phyloP scores from a whole-genome alignment of 2,113 vertebrate species.

The Pygoscelis adeliae region DNA sequence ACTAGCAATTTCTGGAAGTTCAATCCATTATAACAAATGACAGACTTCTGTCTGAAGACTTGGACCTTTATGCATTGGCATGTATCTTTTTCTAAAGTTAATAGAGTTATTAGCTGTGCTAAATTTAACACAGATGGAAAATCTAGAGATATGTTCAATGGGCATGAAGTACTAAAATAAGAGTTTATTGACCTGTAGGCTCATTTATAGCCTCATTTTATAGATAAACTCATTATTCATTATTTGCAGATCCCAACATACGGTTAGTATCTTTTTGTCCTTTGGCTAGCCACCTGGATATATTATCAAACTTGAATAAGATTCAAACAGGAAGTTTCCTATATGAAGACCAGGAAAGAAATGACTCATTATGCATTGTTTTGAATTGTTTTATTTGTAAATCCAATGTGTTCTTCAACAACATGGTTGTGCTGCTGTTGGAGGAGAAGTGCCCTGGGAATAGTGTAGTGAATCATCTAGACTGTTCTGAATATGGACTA shows the following conservation, averaged over 20 bases:
- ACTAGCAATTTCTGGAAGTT: not conserved
- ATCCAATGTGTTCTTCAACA: not conserved
- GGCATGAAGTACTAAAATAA: not conserved
- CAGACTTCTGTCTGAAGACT: not conserved
- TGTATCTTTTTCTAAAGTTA: not conserved
- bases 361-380: not conserved
- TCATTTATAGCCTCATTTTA: not conserved
- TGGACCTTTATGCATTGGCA: not conserved
- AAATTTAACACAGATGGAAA: not conserved
- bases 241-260: not conserved
- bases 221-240: not conserved
- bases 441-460: not conserved
- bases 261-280: not conserved
- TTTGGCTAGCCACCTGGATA: not conserved
- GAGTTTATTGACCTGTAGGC: not conserved
- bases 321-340: not conserved
- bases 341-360: not conserved
- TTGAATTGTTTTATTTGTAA: not conserved
- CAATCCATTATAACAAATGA: not conserved
- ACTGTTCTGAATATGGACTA: not conserved
- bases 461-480: not conserved
- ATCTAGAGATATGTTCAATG: not conserved
- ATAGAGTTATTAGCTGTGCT: not conserved
- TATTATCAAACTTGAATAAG: not conserved
- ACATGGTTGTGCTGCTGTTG: not conserved